Base-by-base conservation (phyloP, 1,140 invertebrate species). In the Diploscapter pachys region DNA sequence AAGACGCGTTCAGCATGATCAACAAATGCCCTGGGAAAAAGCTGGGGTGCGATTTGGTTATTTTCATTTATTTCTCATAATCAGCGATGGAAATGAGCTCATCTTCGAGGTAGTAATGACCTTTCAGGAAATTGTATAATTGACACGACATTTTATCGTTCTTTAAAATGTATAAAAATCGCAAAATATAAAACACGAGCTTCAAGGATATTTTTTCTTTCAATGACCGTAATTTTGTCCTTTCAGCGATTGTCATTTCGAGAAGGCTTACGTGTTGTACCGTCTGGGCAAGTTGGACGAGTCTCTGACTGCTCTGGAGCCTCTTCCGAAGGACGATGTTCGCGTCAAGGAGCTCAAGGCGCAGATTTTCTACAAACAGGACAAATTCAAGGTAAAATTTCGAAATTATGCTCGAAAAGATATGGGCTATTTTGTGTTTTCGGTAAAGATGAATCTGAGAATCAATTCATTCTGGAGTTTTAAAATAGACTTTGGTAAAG, bases 221-320 rank as follows among this genome's bases (percentile, higher is more conserved):
- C n/a, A 9, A 9, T 59, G 57, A 59, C 9, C 57, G n/a, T n/a
- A 9, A 59, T n/a, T n/a, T 31, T 31, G 31, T 31, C 31, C 50
- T 71, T 71, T 59, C 48, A 76, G 75, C 8, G 31, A 55, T 31
- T 63, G 50, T 52, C 31, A 52, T 4, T 76, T 76, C 70, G 75
- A 76, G n/a, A 69, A 59, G 5, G 75, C 53, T 5, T 76, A 76
- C 63, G 63, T 76, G 5, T 62, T 66, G 56, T 76, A 76, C n/a
- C 75, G 75, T 50, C 61, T 56, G 8, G 70, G 63, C 5, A n/a
- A 72, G 3, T 48, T 66, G 11, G 62, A 64, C 6, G 75, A 76
- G 49, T 54, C 75, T 3, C 5, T 76, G 2, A 62, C 71, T 8
- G 63, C 54, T 50, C 49, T 76, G 3, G 55, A 71, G 11, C 62